A percentile compares a stretch with the other conserved stretches of the same genome.
Conservation (phyloP, 2,113 vertebrate genomes). For the Hyaena hyaena region DNA sequence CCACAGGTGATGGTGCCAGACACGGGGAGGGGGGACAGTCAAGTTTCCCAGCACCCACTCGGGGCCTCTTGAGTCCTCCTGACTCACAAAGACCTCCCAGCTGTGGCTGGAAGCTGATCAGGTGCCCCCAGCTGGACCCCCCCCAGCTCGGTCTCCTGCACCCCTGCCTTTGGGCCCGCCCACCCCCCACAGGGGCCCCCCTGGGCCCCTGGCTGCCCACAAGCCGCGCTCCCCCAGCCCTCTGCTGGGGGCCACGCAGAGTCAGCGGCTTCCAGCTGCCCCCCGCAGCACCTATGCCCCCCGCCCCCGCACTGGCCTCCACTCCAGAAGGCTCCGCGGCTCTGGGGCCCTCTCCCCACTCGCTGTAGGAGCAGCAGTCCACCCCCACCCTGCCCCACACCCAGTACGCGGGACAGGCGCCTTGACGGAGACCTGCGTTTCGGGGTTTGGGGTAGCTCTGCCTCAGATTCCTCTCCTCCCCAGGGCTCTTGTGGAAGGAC, state of each 20-base stretch:
- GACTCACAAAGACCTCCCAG: neutral
- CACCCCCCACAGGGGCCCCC: neutral
- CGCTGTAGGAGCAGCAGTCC: neutral
- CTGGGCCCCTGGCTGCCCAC: neutral
- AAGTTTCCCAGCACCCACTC: neutral
- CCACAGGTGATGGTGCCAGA: rapidly evolving
- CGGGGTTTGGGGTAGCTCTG: neutral
- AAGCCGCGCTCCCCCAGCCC: neutral
- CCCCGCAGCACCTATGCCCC: no score
- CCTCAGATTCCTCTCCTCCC: neutral
- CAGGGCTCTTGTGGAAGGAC: no score
- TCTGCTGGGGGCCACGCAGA: neutral
- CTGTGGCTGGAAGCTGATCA: neutral
- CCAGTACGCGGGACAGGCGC: neutral
- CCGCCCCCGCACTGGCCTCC: no score
- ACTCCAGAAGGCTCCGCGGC: neutral
- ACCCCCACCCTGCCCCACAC: neutral
- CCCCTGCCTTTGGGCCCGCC: neutral
- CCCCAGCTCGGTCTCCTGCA: rapidly evolving
- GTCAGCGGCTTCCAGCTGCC: neutral
- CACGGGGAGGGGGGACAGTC: rapidly evolving
- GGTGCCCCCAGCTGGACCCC: neutral
- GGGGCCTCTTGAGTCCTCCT: neutral
- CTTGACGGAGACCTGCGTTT: neutral
- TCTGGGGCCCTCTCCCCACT: no score